Base-by-base conservation (phyloP, 2,888 invertebrate genomes). In the Theretra japonica region DNA sequence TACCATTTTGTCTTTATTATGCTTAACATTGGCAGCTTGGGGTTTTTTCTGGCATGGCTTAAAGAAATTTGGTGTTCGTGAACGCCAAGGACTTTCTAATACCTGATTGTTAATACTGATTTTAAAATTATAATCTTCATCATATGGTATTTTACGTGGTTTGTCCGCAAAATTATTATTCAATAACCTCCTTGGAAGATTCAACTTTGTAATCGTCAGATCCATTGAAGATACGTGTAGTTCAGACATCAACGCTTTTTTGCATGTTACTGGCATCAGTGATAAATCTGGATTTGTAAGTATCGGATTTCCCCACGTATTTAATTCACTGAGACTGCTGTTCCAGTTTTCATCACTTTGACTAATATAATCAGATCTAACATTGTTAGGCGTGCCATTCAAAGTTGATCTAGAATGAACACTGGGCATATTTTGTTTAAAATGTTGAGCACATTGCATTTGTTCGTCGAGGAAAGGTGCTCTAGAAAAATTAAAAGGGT, bases 31-130 rank as follows among this genome's bases (percentile, higher is more conserved):
- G 50, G 30, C 50, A 72, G 58, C 68, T 7, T 73, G 73, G 5
- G 70, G 25, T 86, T 88, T 91, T 86, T 84, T 86, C 59, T 85
- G 83, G 75, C 87, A 87, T 8, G 92, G 93, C 75, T 80, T 90
- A 76, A 84, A 92, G 73, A 86, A 86, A 69, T 82, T 82, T 17
- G 93, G 90, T 68, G 86, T 82, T 59, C 94, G 90, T 3, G 95
- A 92, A 77, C 89, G 90, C 96, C 96, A 96, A 17, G 96, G 96
- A 81, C 92, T 95, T n/a, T 95, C 94, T 77, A 95, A 80, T 23
- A 95, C 95, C 79, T 94, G 90, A 81, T 95, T 95, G 69, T 91
- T 90, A 75, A 95, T 90, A 28, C 88, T 87, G 72, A 81, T 86
- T 79, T 80, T 86, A 74, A 75, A 33, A 62, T 30, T 70, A 57